These are phyloP conservation scores for Drosophila ogumai DNA, from an alignment of 1,140 invertebrate species.

Conservation along the genomic window DNA sequence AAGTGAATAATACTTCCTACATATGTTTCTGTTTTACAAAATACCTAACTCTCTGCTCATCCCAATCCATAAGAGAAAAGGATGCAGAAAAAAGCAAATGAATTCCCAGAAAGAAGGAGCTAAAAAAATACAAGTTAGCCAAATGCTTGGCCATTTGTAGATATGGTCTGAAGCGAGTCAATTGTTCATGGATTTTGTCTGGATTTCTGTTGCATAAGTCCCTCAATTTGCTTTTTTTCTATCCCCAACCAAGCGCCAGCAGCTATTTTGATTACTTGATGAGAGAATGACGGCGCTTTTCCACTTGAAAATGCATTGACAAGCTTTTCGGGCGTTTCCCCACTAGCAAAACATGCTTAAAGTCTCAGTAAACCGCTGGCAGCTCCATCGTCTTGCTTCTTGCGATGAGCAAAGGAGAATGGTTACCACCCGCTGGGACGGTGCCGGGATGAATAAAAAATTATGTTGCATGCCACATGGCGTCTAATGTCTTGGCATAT, in stretches of 20 bases:
- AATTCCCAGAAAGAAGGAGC: conserved; percentile 2
- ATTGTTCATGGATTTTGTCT: conserved; percentile 16
- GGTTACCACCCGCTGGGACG: conserved; percentile 46
- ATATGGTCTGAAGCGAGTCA: conserved; percentile 6
- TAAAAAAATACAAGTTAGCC: background rate
- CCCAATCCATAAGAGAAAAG: background rate
- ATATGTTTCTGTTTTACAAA: too few species aligned
- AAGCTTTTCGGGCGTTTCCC: conserved; percentile 17
- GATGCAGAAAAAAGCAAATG: conserved; percentile 3
- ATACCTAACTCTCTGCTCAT: background rate
- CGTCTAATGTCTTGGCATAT: conserved; percentile 46
- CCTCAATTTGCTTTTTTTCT: conserved; percentile 9
- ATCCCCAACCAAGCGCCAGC: background rate
- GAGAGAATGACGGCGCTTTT: background rate
- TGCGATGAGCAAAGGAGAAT: background rate
- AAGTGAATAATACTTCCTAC: background rate
- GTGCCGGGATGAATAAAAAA: conserved; percentile 65
- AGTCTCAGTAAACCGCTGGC: conserved; percentile 29
- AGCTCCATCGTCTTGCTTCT: background rate
- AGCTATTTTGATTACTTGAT: conserved; percentile 1
- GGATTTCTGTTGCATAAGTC: background rate
- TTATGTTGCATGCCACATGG: conserved; percentile 75
- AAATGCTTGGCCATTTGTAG: background rate
- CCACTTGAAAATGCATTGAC: conserved; percentile 27
- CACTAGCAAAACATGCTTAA: background rate